Percentiles rank a stretch among this genome's conserved stretches.
Conservation (phyloP, 2,888 invertebrate species). For the Papilio demoleus region DNA sequence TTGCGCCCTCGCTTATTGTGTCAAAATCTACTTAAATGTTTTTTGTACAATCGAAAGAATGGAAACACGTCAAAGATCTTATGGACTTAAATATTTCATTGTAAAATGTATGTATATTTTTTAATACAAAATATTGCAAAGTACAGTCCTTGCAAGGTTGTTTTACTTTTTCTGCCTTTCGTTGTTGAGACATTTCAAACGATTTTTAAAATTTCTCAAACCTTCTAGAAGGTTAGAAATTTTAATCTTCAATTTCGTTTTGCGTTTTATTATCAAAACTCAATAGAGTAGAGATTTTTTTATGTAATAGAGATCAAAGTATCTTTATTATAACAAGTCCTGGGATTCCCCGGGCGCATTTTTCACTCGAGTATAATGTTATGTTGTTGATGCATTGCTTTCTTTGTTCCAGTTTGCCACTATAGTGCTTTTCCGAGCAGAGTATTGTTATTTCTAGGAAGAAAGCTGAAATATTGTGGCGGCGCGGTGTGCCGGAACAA, state of each 20-base stretch:
- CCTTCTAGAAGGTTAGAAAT: neutral
- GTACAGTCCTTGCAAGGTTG: too few species aligned
- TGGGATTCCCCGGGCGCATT: slow-evolving; percentile 48
- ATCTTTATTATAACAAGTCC: slow-evolving; percentile 39
- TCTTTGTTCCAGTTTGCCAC: slow-evolving; percentile 65
- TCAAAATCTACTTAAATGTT: slow-evolving; percentile 48
- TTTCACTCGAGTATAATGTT: slow-evolving; percentile 56
- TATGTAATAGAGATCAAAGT: slow-evolving; percentile 8
- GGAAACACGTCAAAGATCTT: slow-evolving; percentile 39
- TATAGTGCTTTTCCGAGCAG: slow-evolving; percentile 68
- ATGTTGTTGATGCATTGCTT: slow-evolving; percentile 70
- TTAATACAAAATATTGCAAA: too few species aligned
- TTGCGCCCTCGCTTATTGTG: slow-evolving; percentile 61
- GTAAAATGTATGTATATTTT: neutral
- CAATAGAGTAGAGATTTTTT: slow-evolving; percentile 37
- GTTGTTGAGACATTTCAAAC: neutral
- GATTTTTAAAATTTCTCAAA: neutral
- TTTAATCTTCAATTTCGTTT: neutral
- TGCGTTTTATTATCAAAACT: neutral
- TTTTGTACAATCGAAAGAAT: slow-evolving; percentile 40
- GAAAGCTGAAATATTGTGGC: slow-evolving; percentile 77
- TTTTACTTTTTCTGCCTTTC: neutral
- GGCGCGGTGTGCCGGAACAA: slow-evolving; percentile 60
- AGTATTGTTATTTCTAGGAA: slow-evolving; percentile 78
- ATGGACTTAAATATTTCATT: neutral